Base-by-base conservation (phyloP, 2,797 vertebrate genomes). In the Poeciliopsis presidionis region DNA sequence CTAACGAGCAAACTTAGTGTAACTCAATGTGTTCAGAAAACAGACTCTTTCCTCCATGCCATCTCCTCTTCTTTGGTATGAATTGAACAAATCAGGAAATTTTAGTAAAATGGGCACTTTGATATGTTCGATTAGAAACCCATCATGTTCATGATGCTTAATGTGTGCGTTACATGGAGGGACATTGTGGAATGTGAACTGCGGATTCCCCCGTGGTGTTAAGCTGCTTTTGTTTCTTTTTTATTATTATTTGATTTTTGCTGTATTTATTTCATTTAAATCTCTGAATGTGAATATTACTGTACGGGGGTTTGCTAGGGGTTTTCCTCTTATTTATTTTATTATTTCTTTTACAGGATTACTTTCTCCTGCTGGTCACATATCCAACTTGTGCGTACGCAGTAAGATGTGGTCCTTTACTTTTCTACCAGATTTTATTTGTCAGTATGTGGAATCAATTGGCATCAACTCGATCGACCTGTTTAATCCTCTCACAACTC, bases 61-160 rank as follows among this genome's bases (percentile, higher is more conserved):
- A 96, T 97, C 95, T 96, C 95, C 95, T 96, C 96, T 93, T 97
- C 63, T 98, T 98, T 97, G 96, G 97, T 98, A 98, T 97, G 97
- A 97, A 97, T 97, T 97, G 97, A 98, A 95, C 94, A 92, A 94
- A 95, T 99, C 97, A 98, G 97, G 97, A 98, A 97, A 96, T 97
- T 97, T 98, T 97, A 97, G 97, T 98, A 98, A 97, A 96, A 97
- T 96, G 95, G 97, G 95, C 96, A 98, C 97, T 99, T 99, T 98
- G 97, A 97, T 98, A 98, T 96, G 96, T 98, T 97, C 97, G 96
- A 92, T 97, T 97, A 97, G 95, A 96, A 97, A 94, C 95, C 96
- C 94, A 96, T 97, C 96, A 95, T 97, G 97, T 97, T 97, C 93
- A 96, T 96, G 92, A 94, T 91, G 93, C 91, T 90, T 87, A 92